Evolutionary conservation across 2,113 vertebrate species (phyloP).

Genomic region (Emydocephalus ijimae): DNA sequence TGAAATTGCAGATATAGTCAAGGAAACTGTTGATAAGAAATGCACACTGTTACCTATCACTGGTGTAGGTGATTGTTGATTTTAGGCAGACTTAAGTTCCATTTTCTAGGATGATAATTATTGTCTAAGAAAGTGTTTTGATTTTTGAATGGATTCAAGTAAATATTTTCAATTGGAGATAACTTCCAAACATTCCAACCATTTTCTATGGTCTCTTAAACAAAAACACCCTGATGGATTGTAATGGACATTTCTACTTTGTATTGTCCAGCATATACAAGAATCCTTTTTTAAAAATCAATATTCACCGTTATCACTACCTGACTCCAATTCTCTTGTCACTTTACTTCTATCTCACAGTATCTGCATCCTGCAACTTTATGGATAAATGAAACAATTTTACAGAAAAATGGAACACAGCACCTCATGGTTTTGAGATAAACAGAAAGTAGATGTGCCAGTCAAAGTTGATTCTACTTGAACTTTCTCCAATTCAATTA

Average conservation of each 20-base stretch:
- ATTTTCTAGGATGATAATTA: background rate
- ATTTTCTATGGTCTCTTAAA: background rate
- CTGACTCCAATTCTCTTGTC: background rate
- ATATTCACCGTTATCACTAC: background rate
- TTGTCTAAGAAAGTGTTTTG: background rate
- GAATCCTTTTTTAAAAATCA: background rate
- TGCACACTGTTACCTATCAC: background rate
- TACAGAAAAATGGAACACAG: background rate
- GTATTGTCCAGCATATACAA: background rate
- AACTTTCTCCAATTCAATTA: background rate
- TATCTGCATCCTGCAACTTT: background rate
- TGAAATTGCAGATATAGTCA: background rate
- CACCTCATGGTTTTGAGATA: background rate
- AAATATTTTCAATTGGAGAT: background rate
- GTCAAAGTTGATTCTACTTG: background rate
- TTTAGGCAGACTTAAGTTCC: background rate
- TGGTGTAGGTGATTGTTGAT: background rate
- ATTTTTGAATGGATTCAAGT: background rate
- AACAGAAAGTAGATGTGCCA: background rate
- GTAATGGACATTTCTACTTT: background rate
- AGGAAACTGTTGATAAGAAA: background rate
- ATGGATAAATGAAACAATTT: background rate
- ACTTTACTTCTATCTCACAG: background rate
- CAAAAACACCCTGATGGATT: background rate
- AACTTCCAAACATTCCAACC: background rate